These are phyloP conservation scores for Thymelicus sylvestris DNA, from an alignment of 2,888 invertebrate genomes.

Conservation along the genomic window DNA sequence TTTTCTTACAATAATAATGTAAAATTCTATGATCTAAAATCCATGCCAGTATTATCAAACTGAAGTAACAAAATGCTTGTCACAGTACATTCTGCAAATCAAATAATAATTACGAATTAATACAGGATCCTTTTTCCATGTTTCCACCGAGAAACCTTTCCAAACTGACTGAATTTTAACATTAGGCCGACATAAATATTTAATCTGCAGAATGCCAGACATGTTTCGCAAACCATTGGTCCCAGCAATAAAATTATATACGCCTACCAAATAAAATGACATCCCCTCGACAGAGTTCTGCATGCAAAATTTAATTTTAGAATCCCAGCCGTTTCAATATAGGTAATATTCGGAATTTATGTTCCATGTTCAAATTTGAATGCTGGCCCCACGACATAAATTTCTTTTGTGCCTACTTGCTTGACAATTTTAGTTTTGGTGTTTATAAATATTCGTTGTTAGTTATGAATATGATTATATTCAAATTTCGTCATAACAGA, in stretches of 20 bases:
- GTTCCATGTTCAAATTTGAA: constrained; percentile 76
- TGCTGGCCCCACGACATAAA: constrained; percentile 69
- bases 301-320: constrained; percentile 84
- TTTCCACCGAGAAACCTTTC: neutral
- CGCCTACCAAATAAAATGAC: constrained; percentile 82
- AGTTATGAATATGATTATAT: neutral
- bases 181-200: constrained; percentile 37
- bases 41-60: too few species aligned
- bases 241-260: constrained; percentile 83
- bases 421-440: constrained; percentile 40
- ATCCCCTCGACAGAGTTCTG: constrained; percentile 67
- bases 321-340: constrained; percentile 80
- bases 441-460: constrained; percentile 11
- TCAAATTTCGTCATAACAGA: too few species aligned
- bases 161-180: constrained; percentile 18
- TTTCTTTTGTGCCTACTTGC: constrained; percentile 54
- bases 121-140: neutral
- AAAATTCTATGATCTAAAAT: too few species aligned
- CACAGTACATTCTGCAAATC: too few species aligned
- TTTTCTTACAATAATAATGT: too few species aligned
- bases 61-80: too few species aligned
- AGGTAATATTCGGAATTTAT: constrained; percentile 82
- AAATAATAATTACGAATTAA: too few species aligned
- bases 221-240: constrained; percentile 81
- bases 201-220: constrained; percentile 57